A percentile compares a stretch with the other conserved stretches of the same genome.
These are phyloP conservation scores for Tympanuchus pallidicinctus DNA, from an alignment of 2,113 vertebrate genomes.

Conservation along the genomic window DNA sequence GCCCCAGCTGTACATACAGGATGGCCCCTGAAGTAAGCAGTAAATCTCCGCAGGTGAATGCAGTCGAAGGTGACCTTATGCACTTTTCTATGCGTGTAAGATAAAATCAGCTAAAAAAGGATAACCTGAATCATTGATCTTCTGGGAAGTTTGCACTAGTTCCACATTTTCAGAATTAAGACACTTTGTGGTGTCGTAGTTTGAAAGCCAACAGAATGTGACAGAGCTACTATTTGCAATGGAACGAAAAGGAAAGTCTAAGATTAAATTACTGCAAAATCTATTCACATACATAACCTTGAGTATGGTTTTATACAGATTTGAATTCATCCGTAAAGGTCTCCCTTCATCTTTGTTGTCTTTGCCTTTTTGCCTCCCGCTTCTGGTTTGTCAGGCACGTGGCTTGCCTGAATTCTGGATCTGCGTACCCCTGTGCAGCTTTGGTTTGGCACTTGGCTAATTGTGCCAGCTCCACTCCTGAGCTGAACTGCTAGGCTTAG, in stretches of 20 bases:
- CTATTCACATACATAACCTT: background rate
- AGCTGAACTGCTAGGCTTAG: background rate
- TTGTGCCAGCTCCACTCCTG: background rate
- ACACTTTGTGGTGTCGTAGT: background rate
- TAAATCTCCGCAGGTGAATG: background rate
- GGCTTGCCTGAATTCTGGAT: background rate
- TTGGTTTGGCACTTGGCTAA: background rate
- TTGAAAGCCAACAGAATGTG: background rate
- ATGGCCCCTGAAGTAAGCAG: background rate
- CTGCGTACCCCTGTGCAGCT: background rate
- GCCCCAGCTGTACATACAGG: background rate
- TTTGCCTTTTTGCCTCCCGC: background rate
- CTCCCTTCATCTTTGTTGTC: background rate
- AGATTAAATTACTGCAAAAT: background rate
- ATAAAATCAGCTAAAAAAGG: background rate
- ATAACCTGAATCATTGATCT: background rate
- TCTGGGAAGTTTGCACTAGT: background rate
- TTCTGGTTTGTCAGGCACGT: background rate
- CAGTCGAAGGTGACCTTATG: background rate
- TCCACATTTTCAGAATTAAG: background rate
- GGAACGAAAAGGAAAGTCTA: background rate
- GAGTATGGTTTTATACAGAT: background rate
- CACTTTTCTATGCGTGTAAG: background rate
- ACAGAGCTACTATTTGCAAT: background rate
- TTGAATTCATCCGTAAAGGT: background rate